Conservation (phyloP, 2,888 invertebrate species). For the Cantharis flavilabris region DNA sequence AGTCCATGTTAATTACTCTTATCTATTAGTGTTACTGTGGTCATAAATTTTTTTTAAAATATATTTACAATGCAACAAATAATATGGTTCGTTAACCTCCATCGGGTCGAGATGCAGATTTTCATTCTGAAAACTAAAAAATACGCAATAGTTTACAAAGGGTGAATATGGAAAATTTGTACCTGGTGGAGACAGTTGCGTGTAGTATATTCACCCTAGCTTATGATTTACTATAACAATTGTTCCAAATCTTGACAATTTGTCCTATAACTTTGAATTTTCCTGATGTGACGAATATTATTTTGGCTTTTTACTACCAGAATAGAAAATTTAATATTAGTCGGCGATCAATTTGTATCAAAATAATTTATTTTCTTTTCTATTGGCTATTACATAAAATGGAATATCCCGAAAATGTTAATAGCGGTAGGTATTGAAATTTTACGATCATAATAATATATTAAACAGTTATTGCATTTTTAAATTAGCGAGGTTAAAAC, state of each 20-base stretch:
- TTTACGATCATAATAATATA: not conserved
- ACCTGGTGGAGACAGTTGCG: conserved; percentile 35
- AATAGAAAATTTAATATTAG: not conserved
- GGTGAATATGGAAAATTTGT: conserved; percentile 22
- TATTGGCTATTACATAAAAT: not conserved
- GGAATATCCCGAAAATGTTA: not conserved
- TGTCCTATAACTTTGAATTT: conserved; percentile 2
- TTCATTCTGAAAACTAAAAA: conserved; percentile 1
- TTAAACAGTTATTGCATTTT: not conserved
- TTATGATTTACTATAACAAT: conserved; percentile 11
- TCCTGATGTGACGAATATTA: not conserved
- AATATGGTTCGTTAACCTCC: not conserved
- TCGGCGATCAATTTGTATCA: not conserved
- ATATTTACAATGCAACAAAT: not conserved
- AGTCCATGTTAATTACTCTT: not conserved
- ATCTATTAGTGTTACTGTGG: not conserved
- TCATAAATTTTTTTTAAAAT: not conserved
- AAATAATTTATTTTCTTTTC: not conserved
- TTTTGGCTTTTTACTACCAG: not conserved
- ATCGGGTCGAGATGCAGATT: not conserved
- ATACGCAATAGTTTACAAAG: conserved; percentile 7
- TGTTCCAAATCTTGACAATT: conserved; percentile 12
- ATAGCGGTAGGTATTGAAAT: not conserved
- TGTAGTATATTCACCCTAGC: conserved; percentile 25
- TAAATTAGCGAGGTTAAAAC: not conserved